These are phyloP conservation scores for Oligia latruncula DNA, from an alignment of 2,888 invertebrate species.

Conservation along the genomic window DNA sequence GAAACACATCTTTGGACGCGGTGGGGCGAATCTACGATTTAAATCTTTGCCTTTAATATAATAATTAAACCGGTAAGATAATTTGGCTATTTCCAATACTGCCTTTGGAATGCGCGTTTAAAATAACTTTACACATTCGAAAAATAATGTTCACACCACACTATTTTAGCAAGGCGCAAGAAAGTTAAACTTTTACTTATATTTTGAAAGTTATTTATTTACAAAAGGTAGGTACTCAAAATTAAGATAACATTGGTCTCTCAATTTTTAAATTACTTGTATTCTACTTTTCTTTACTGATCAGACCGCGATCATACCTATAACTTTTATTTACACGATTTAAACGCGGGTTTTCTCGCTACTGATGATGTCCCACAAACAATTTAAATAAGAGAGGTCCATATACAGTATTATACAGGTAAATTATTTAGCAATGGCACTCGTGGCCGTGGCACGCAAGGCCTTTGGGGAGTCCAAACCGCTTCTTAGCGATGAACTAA, in stretches of 20 bases:
- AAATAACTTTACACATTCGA: neutral
- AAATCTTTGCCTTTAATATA: neutral
- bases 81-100: slow-evolving; percentile 19
- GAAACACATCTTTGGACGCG: neutral
- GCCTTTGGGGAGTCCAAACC: neutral
- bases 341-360: neutral
- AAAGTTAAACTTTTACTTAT: slow-evolving; percentile 5
- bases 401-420: neutral
- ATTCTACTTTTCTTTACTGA: neutral
- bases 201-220: neutral
- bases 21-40: neutral
- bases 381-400: slow-evolving; percentile 4
- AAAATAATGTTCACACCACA: neutral
- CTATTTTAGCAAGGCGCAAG: slow-evolving; percentile 9
- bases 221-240: slow-evolving; percentile 25
- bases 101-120: slow-evolving; percentile 31
- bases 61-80: neutral
- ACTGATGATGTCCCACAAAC: neutral
- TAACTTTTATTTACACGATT: neutral
- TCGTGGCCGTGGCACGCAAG: neutral
- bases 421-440: slow-evolving; percentile 28
- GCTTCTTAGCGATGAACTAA: neutral
- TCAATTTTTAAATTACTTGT: neutral
- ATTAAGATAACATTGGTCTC: neutral
- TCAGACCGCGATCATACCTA: neutral